Evolutionary conservation across 2,113 vertebrate genomes (phyloP).

Genomic region (Antechinus stuartii): DNA sequence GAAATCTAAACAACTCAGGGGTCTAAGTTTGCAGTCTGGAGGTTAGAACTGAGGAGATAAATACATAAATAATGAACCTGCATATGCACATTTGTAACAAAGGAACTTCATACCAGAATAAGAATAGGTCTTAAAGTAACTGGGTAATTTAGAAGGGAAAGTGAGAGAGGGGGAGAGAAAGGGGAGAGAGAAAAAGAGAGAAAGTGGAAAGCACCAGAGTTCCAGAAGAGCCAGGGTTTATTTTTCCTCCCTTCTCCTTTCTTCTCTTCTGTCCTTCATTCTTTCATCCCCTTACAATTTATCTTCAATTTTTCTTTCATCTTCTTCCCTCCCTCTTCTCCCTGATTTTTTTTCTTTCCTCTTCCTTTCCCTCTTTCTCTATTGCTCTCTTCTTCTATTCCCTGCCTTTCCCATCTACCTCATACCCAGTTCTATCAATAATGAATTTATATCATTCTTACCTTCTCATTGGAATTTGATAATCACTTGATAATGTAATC

Average conservation of each 20-base stretch:
- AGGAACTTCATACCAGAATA: background rate
- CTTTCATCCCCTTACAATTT: background rate
- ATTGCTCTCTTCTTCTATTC: background rate
- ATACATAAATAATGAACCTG: background rate
- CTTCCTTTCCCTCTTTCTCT: background rate
- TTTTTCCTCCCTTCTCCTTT: background rate
- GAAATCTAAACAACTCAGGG: background rate
- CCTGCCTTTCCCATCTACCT: background rate
- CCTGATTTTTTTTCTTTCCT: background rate
- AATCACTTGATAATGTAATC: background rate
- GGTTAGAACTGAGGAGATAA: background rate
- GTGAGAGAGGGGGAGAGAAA: background rate
- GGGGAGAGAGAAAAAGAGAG: too few relatives aligned
- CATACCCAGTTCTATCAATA: background rate
- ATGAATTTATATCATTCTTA: background rate
- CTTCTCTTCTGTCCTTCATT: background rate
- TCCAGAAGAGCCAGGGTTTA: background rate
- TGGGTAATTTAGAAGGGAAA: background rate
- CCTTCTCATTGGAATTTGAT: background rate
- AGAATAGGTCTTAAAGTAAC: background rate
- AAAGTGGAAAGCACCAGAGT: background rate
- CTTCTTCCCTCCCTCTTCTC: background rate
- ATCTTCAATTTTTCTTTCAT: background rate
- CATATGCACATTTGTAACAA: background rate
- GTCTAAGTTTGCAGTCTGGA: background rate